Evolutionary conservation across 30 jellyfish, hydroid and myxozoan species (phyloP).

Genomic region (Aurelia sp.): DNA sequence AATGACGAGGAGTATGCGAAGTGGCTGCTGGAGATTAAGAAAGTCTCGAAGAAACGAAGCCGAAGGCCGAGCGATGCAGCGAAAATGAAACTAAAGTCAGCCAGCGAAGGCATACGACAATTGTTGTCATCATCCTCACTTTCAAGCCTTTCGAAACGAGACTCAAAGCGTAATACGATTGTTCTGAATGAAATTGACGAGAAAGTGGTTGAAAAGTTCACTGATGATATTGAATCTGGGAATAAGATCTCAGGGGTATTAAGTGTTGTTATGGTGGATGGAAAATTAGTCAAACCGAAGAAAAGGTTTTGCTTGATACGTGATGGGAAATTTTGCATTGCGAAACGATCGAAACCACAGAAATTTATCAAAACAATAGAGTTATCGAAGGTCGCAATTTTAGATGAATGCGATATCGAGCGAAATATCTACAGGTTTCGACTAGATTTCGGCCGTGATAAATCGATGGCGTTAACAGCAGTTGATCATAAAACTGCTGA

Average conservation of each 20-base stretch:
- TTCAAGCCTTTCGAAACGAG: slow-evolving; percentile 65
- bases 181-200: slow-evolving; percentile 79
- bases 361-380: slow-evolving; percentile 74
- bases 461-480: slow-evolving; percentile 68
- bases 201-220: slow-evolving; percentile 82
- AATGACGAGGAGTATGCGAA: slow-evolving; percentile 49
- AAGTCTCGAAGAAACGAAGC: slow-evolving; percentile 36
- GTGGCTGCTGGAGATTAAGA: slow-evolving; percentile 76
- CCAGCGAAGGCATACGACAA: slow-evolving; percentile 62
- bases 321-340: slow-evolving; percentile 81
- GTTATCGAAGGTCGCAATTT: slow-evolving; percentile 77
- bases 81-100: slow-evolving; percentile 48
- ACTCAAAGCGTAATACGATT: slow-evolving; percentile 86
- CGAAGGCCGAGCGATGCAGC: slow-evolving; percentile 65
- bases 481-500: slow-evolving; percentile 87
- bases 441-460: slow-evolving; percentile 73
- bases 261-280: slow-evolving; percentile 27
- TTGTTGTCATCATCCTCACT: slow-evolving; percentile 56
- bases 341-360: slow-evolving; percentile 83
- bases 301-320: slow-evolving; percentile 89
- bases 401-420: slow-evolving; percentile 96
- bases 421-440: slow-evolving; percentile 69
- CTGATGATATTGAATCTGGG: slow-evolving; percentile 80
- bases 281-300: slow-evolving; percentile 58
- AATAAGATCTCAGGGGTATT: slow-evolving; percentile 80